Evolutionary conservation across 2,888 invertebrate genomes (phyloP), one percentile per base, ranked within the genome.

Genomic region (Tinea pellionella): DNA sequence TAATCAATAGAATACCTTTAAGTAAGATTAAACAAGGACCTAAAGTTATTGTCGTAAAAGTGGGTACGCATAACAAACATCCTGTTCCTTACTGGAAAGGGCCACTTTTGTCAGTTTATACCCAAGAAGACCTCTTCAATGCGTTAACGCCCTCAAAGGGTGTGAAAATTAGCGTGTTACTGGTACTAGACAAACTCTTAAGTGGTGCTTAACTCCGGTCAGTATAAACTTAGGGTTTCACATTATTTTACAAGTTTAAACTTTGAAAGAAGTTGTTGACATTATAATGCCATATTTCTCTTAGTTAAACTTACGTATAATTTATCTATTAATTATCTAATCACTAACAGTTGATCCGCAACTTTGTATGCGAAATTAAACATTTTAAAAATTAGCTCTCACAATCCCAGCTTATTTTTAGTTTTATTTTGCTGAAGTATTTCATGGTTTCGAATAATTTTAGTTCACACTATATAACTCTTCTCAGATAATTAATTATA

Each of bases 81-180:
- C 2, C n/a, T n/a, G n/a, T n/a, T 37, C 9, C 37, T 2, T 6
- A 9, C 11, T 37, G 9, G 37, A 37, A 9, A 37, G 13, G 47
- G 16, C 15, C 47, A 47, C 47, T 55, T 55, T 55, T 19, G 24
- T 18, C 55, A 19, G 55, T 29, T 24, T 29, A 13, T 19, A n/a
- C 24, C 55, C 55, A 19, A 55, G 55, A 55, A 47, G 55, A 18
- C 55, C 55, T n/a, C 55, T 55, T 55, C 47, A 16, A 47, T 15
- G 15, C 47, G 55, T 13, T 55, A 55, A 13, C 18, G 30, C 51
- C 63, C 63, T 65, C 58, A 65, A 67, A 69, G 67, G 68, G 71
- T 67, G 72, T 68, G 72, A 69, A 70, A 73, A 74, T 74, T 73
- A 73, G 73, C 74, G 65, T 68, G 67, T 71, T 70, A 66, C 68